Conservation (phyloP, 2,113 vertebrate species). For the Plecturocebus donacophilus region DNA sequence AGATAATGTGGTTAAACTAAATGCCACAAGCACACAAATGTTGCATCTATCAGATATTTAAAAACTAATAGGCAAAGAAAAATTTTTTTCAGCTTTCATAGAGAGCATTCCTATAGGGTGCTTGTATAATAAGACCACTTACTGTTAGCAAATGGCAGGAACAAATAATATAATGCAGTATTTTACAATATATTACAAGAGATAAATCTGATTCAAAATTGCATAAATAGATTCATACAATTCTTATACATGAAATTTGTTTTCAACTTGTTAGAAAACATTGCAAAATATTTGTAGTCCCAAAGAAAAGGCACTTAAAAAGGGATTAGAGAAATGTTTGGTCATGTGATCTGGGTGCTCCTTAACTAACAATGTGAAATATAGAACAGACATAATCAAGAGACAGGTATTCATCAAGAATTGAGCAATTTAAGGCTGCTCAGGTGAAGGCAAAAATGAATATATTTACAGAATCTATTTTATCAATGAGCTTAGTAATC, state of each 20-base stretch:
- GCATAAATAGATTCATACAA: neutral
- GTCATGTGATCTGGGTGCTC: neutral
- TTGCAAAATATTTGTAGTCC: neutral
- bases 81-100: neutral
- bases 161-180: neutral
- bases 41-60: neutral
- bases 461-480: neutral
- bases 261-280: conserved; percentile 36
- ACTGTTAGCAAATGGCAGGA: neutral
- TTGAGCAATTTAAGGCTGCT: neutral
- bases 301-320: neutral
- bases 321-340: neutral
- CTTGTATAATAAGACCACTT: conserved; percentile 46
- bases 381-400: neutral
- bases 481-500: neutral
- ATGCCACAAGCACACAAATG: conserved; percentile 9
- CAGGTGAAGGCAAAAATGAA: neutral
- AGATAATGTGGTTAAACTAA: neutral
- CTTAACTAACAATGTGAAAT: neutral
- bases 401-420: neutral
- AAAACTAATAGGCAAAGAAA: conserved; percentile 50
- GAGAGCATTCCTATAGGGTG: neutral
- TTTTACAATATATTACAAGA: neutral
- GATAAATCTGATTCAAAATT: conserved; percentile 3
- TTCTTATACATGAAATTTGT: neutral